phyloP scores from a whole-genome alignment of 64 coral and sea anemone genomes.

The Montipora cactus region DNA sequence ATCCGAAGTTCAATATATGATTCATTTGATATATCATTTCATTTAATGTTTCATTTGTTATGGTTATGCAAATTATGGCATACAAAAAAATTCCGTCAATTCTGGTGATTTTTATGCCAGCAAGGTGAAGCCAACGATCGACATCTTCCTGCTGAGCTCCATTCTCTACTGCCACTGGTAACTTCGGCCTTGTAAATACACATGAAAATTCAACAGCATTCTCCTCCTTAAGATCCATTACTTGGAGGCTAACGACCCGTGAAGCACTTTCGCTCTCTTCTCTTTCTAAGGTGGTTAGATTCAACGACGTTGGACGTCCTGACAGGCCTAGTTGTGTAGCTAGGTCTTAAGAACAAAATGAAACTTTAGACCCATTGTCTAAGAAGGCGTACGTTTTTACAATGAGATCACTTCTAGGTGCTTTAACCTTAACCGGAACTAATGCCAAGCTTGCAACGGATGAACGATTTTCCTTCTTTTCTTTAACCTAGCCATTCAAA shows the following conservation, averaged over 20 bases:
- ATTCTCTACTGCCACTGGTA: not conserved
- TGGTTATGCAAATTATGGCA: no score
- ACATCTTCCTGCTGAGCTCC: not conserved
- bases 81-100: no score
- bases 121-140: not conserved
- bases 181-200: not conserved
- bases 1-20: no score
- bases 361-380: not conserved
- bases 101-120: not conserved
- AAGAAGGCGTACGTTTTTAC: not conserved
- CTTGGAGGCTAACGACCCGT: not conserved
- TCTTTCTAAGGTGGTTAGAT: not conserved
- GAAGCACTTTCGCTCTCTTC: not conserved
- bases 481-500: not conserved
- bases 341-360: not conserved
- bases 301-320: not conserved
- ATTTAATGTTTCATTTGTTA: no score
- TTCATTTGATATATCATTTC: no score
- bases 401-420: not conserved
- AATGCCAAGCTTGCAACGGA: not conserved
- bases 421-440: slow-evolving; percentile 5
- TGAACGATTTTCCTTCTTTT: not conserved
- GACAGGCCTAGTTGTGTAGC: not conserved
- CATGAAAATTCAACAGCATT: not conserved
- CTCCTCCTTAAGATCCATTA: not conserved